phyloP scores from a whole-genome alignment of 2,113 vertebrate genomes.

The Tenebrosternarchus preto region DNA sequence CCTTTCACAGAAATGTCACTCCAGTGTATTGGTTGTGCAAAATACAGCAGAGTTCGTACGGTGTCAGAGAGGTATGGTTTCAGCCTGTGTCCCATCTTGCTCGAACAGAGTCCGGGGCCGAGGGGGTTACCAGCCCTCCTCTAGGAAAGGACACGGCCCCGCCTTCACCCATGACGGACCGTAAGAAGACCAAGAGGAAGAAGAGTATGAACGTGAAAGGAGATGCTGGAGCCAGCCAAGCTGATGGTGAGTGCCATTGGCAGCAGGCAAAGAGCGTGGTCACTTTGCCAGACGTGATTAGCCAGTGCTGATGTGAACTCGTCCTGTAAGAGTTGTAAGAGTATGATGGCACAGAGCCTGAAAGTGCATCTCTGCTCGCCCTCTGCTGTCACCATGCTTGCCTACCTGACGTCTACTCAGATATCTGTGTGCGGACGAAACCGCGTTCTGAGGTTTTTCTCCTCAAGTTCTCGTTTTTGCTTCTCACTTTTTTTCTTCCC shows the following conservation, averaged over 20 bases:
- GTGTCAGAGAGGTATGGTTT: conserved; percentile 9
- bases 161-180: conserved; percentile 85
- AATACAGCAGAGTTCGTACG: not conserved
- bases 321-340: not conserved
- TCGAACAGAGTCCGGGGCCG: conserved; percentile 67
- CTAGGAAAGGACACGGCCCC: conserved; percentile 78
- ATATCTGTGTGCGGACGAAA: conserved; percentile 17
- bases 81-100: not conserved
- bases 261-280: no score
- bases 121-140: conserved; percentile 73
- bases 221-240: conserved; percentile 84
- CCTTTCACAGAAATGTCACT: not conserved
- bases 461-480: conserved; percentile 52
- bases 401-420: conserved; percentile 24
- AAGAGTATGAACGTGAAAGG: conserved; percentile 91
- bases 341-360: not conserved
- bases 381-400: conserved; percentile 16
- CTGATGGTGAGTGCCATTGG: conserved; percentile 96
- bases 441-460: conserved; percentile 30
- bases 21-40: not conserved
- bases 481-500: conserved; percentile 54
- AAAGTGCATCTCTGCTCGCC: not conserved
- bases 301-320: not conserved
- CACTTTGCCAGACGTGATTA: not conserved
- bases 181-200: conserved; percentile 93